Evolutionary conservation across 1,140 invertebrate species (phyloP), one percentile per base, ranked within the genome.

Genomic region (Sinella curviseta): DNA sequence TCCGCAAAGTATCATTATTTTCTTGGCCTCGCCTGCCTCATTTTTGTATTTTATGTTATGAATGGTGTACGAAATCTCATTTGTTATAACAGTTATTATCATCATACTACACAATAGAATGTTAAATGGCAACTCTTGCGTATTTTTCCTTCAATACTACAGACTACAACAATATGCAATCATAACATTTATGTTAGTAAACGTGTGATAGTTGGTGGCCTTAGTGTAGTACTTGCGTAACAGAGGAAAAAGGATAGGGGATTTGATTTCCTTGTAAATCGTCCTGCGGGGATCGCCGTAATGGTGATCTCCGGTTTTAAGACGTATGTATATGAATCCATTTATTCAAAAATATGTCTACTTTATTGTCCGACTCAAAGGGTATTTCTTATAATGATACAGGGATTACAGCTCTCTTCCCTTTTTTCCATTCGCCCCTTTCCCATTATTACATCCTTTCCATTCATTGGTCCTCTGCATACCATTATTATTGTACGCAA

Each of bases 261-360:
- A 60, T 60, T 60, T 60, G 57, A 60, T 60, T 60, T 60, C 57
- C 57, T 60, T 60, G 57, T 60, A 60, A 60, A 60, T 60, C 57
- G 57, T 60, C 57, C 57, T 60, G 57, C 24, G 57, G 57, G 57
- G 57, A 60, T 60, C 24, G 24, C 14, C 3, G 4, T 60, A 60
- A 60, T 60, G 57, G 57, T 60, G 57, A 60, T 60, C 57, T 60
- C 57, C 24, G 57, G 57, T 60, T 60, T 48, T 60, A 60, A 60
- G 57, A 26, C 24, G 12, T 60, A 17, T 60, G 57, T 60, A n/a
- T 26, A 60, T 60, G 57, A 17, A n/a, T 60, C 57, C 57, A 60
- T 60, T 60, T 26, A 60, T 60, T 17, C 57, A 60, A 60, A 60
- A 60, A 60, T 60, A 60, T 60, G 57, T n/a, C 24, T 60, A 60